Evolutionary conservation across 2,113 vertebrate species (phyloP).

Genomic region (Callaeas wilsoni): DNA sequence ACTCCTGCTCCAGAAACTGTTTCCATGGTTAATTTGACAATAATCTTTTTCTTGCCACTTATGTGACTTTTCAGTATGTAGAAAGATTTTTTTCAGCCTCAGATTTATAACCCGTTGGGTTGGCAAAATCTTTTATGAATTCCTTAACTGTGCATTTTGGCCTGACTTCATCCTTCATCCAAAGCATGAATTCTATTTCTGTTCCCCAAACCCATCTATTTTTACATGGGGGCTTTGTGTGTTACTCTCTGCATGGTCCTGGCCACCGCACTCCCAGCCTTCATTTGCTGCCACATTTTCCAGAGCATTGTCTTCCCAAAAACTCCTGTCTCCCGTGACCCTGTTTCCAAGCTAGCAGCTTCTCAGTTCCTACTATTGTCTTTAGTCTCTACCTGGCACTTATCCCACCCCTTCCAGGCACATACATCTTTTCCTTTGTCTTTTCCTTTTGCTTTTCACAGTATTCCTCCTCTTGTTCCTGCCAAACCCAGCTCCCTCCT

Average conservation of each 20-base stretch:
- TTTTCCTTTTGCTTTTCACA: not conserved
- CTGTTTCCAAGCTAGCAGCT: not conserved
- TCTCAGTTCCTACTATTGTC: not conserved
- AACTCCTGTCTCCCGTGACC: not conserved
- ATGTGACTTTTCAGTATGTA: not conserved
- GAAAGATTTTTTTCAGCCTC: not conserved
- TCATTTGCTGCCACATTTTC: not conserved
- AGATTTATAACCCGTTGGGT: not conserved
- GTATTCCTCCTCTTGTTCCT: not conserved
- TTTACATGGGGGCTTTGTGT: not conserved
- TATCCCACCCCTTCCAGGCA: not conserved
- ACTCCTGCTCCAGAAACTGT: not conserved
- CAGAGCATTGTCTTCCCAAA: not conserved
- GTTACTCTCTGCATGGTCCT: not conserved
- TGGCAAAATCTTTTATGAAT: not conserved
- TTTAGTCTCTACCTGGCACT: not conserved
- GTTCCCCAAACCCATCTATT: conserved; percentile 5
- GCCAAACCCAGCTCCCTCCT: not conserved
- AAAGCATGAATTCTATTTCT: conserved; percentile 1
- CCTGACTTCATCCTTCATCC: not conserved
- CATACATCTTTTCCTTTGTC: not conserved
- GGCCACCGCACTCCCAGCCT: not conserved
- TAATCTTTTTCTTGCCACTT: not conserved
- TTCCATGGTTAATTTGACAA: not conserved
- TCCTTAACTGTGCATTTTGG: not conserved